Base-by-base conservation (phyloP, 2,113 vertebrate species). In the Mormyrus lacerda region DNA sequence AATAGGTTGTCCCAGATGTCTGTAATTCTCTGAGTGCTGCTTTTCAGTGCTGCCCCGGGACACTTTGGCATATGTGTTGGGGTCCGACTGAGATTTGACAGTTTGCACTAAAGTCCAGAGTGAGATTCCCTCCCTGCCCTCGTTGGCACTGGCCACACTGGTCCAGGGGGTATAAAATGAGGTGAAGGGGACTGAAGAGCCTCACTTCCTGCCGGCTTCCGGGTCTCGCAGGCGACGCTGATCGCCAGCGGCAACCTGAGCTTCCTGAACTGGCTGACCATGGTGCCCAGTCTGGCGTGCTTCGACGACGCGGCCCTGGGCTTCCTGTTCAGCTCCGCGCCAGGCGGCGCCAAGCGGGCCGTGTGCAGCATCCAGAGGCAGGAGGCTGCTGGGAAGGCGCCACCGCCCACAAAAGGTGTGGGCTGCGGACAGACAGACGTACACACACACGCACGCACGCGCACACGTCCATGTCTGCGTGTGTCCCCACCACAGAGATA, bases 191-290 rank as follows among this genome's bases (percentile, higher is more conserved):
- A 50, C 83, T 85, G 83, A n/a, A 51, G 85, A 3, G 27, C 17
- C 15, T 31, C 50, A 42, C 85, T 24, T 7, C 87, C 35, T 15
- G 55, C 10, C 53, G 8, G 24, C 87, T 31, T 89, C 6, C 6
- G 47, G 4, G 39, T 89, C 69, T 84, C 6, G 0, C 17, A 99
- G 98, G 95, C 95, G 24, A 92, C 95, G 35, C 95, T 99, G 87
- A 97, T 99, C 58, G 0, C 97, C 1, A 99, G 98, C 0, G 98
- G 98, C 44, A 99, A 99, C 94, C 96, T 99, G 92, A 99, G 98
- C 91, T 99, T 99, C 93, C 96, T 99, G 2, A 99, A 99, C 96
- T 99, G 98, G 98, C 94, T 99, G 50, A 99, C 98, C 92, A 96
- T 99, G 0, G 96, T 99, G 92, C 98, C 98, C 90, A 97, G 97